phyloP scores from a whole-genome alignment of 1,140 invertebrate genomes.

The Pseudomyrmex dendroicus region DNA sequence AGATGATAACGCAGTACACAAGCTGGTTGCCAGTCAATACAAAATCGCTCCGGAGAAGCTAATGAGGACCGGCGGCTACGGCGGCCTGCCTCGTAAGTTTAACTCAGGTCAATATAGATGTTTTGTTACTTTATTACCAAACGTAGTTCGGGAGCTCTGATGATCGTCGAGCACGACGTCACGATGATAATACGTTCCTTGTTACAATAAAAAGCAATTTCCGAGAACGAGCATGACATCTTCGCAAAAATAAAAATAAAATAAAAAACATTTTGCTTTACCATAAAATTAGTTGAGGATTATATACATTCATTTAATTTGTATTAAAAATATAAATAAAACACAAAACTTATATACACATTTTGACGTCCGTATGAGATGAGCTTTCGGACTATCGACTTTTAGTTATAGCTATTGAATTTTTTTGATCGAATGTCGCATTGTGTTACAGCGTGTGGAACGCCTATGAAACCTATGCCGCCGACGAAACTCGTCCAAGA shows the following conservation, averaged over 20 bases:
- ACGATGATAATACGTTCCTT: neutral
- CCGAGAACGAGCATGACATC: conserved; percentile 31
- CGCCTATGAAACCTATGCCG: conserved; percentile 91
- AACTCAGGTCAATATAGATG: conserved; percentile 85
- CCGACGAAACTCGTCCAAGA: conserved; percentile 91
- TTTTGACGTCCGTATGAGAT: conserved; percentile 50
- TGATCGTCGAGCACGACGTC: conserved; percentile 46
- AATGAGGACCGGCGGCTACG: conserved; percentile 97
- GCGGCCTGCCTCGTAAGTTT: conserved; percentile 92
- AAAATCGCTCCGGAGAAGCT: conserved; percentile 98
- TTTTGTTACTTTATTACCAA: conserved; percentile 83
- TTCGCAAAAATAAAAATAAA: conserved; percentile 12
- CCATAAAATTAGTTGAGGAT: conserved; percentile 11
- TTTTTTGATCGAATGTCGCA: conserved; percentile 55
- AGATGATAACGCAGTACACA: conserved; percentile 98
- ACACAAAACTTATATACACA: conserved; percentile 16
- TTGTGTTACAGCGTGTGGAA: conserved; percentile 88
- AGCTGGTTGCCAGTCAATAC: conserved; percentile 98
- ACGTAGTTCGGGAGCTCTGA: conserved; percentile 80
- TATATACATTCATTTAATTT: neutral
- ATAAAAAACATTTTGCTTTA: conserved; percentile 37
- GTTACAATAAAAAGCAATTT: neutral
- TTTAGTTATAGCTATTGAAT: neutral
- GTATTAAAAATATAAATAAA: neutral
- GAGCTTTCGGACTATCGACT: conserved; percentile 80